Base-by-base conservation (phyloP, 1,140 invertebrate species). In the Agrilus planipennis region DNA sequence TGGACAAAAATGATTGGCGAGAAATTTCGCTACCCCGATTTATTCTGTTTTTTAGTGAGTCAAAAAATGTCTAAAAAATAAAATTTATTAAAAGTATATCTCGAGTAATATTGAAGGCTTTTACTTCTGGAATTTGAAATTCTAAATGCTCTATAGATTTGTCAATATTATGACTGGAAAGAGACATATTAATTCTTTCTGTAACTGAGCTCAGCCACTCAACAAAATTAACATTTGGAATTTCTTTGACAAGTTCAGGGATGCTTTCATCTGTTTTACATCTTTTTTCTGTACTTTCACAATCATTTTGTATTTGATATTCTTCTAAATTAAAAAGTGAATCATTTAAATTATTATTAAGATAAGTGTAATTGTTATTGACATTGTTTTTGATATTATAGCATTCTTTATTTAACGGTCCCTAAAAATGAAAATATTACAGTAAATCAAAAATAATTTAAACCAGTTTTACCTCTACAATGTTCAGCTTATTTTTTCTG, bases 111-210 rank as follows among this genome's bases (percentile, higher is more conserved):
- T 19, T 25, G 20, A 44, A 21, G 15, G 45, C 44, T n/a, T n/a
- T 50, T 54, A 72, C 70, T 44, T 76, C 68, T 3, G 81, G 80
- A 27, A 78, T 74, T 51, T 80, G 76, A 56, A 83, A 85, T 19
- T 81, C 71, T 18, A 84, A 56, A 0, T 79, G 75, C 19, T 81
- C 76, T 5, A 82, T 77, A 59, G 73, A 74, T 41, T n/a, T n/a
- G n/a, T 80, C 81, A 58, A 70, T 67, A 53, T 81, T 79, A 49
- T 81, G 76, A 59, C 76, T 84, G 61, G 84, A 79, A 80, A 87
- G 84, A 3, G 78, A 75, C 55, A 80, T 74, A 62, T 87, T 85
- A 36, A 87, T 81, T 38, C 76, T 64, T 58, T 86, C 82, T 11
- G 81, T 84, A 16, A 84, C 77, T 42, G 76, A 79, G 1, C 73